Conservation (phyloP, 2,797 vertebrate genomes). For the Kryptolebias ocellatus region DNA sequence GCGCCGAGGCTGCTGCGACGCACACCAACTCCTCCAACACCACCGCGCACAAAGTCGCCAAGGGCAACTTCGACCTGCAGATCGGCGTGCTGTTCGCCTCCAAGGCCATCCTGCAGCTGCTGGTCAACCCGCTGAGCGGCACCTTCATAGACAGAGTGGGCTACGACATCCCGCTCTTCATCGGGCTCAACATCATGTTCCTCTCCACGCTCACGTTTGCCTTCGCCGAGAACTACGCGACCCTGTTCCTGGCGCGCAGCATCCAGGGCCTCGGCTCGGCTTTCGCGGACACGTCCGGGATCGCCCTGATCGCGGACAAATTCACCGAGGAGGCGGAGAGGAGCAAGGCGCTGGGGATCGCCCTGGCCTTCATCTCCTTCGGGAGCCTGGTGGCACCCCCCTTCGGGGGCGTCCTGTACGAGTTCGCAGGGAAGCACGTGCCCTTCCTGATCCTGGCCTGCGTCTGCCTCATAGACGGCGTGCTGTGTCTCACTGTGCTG, state of each 20-base stretch:
- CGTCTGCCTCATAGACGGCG: conserved; percentile 87
- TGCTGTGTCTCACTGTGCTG: conserved; percentile 86
- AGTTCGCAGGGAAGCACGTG: conserved; percentile 89
- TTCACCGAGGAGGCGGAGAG: conserved; percentile 90
- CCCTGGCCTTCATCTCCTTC: conserved; percentile 97
- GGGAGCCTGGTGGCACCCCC: conserved; percentile 95
- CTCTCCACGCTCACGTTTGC: conserved; percentile 92
- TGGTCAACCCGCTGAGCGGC: conserved; percentile 94
- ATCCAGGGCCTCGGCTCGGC: conserved; percentile 96
- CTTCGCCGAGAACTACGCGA: conserved; percentile 92
- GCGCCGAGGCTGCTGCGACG: conserved; percentile 21
- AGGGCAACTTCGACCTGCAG: conserved; percentile 91
- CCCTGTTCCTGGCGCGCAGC: conserved; percentile 93
- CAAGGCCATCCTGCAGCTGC: conserved; percentile 94
- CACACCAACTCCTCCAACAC: conserved; percentile 78
- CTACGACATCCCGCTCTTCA: conserved; percentile 93
- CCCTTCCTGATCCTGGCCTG: conserved; percentile 92
- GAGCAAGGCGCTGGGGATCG: conserved; percentile 92
- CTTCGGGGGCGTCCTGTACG: conserved; percentile 92
- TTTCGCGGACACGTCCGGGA: conserved; percentile 95
- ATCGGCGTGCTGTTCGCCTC: conserved; percentile 96
- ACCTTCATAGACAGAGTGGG: conserved; percentile 96
- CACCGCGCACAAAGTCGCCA: conserved; percentile 62
- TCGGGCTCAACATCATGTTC: conserved; percentile 93
- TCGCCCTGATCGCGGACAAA: conserved; percentile 94